These are phyloP conservation scores for Microctonus aethiopoides DNA, from an alignment of 2,888 invertebrate genomes.

Conservation along the genomic window DNA sequence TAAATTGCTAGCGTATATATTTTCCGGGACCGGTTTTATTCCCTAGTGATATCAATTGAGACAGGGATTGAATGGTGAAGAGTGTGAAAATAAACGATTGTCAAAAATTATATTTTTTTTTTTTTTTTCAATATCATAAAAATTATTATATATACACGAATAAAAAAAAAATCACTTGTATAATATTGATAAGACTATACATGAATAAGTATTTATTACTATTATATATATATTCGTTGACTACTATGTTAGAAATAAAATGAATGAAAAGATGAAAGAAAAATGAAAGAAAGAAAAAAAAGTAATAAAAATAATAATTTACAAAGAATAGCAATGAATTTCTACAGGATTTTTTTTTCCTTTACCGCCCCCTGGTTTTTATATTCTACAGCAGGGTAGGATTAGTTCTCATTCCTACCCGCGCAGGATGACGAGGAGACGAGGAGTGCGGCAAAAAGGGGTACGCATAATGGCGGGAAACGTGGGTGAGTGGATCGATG, in stretches of 20 bases:
- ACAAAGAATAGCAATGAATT: slow-evolving; percentile 6
- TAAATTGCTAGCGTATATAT: not conserved
- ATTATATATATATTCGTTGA: slow-evolving; percentile 59
- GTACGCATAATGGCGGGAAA: slow-evolving; percentile 21
- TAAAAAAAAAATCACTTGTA: slow-evolving; percentile 47
- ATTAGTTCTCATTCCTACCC: slow-evolving; percentile 7
- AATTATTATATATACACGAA: slow-evolving; percentile 31
- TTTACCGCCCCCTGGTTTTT: not conserved
- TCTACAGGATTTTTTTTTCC: not conserved
- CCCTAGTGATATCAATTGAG: not conserved
- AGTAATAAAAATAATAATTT: slow-evolving; percentile 17
- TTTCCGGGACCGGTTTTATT: not conserved
- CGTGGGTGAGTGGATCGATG: slow-evolving; percentile 26
- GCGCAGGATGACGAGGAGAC: not conserved
- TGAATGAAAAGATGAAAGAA: slow-evolving; percentile 16
- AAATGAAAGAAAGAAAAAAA: slow-evolving; percentile 18
- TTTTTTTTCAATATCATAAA: slow-evolving; percentile 24
- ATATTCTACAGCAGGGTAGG: slow-evolving; percentile 7
- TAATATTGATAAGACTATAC: slow-evolving; percentile 49
- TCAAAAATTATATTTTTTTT: slow-evolving; percentile 41
- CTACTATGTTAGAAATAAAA: slow-evolving; percentile 62
- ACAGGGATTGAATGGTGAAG: not conserved
- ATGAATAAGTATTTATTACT: slow-evolving; percentile 49
- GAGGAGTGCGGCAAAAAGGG: slow-evolving; percentile 5
- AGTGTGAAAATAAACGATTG: slow-evolving; percentile 35